Base-by-base conservation (phyloP, 92 coral and sea anemone species). In the Isaurus tuberculatus region DNA sequence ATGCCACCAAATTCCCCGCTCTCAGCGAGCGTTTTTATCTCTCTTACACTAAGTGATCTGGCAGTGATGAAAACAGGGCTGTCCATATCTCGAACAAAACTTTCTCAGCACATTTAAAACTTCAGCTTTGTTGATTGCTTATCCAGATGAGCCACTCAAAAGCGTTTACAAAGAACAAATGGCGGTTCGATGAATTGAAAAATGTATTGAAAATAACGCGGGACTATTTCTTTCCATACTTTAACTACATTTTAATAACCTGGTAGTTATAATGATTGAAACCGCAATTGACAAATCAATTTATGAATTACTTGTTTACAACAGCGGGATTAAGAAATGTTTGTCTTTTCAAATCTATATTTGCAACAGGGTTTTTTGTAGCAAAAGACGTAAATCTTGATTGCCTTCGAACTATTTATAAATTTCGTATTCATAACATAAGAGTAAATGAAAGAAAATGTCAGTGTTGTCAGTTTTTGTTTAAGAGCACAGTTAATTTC, bases 11-110 rank as follows among this genome's bases (percentile, higher is more conserved):
- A 65, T 77, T 33, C 34, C 49, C 51, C n/a, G n/a, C n/a, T 36
- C 82, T 32, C 70, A 77, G 82, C 82, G 36, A 77, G 82, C 69
- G 82, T 27, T 20, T 23, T 58, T 36, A 57, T 58, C 49, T 14
- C 30, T 75, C 57, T 75, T 3, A 36, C 42, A 55, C 81, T 31
- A 77, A 77, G 15, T 60, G 34, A 77, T 36, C 82, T 11, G 51
- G 68, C 55, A 32, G 82, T 19, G 82, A 57, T 77, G 82, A 77
- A 57, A 77, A 42, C 82, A 33, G 19, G 5, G 6, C 69, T 77
- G 82, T 57, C 82, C 32, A n/a, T n/a, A 31, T 33, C 53, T 58
- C 55, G 25, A 58, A 34, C 22, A 58, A 26, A 77, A 32, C n/a
- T n/a, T 32, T 40, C 11, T 58, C 53, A 15, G 22, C 43, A 67